A percentile compares a stretch with the other conserved stretches of the same genome.
Conservation (phyloP, 2,888 invertebrate genomes). For the Hirtodrosophila confusa region DNA sequence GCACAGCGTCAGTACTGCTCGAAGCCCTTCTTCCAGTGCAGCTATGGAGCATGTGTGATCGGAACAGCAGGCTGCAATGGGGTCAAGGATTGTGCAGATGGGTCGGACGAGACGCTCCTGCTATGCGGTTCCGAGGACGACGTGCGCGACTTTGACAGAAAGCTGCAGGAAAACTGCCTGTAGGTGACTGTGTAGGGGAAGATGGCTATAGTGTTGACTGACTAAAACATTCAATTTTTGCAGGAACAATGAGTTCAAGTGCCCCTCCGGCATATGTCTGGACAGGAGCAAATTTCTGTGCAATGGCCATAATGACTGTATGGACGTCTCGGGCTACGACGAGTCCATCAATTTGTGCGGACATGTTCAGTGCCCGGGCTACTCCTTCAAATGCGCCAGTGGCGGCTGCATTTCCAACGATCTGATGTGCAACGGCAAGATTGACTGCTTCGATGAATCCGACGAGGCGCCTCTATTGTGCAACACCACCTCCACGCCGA, state of each 20-base stretch:
- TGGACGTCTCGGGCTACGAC: constrained; percentile 57
- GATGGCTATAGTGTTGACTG: background rate
- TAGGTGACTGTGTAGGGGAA: constrained; percentile 31
- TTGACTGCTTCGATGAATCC: constrained; percentile 59
- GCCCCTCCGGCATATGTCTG: constrained; percentile 66
- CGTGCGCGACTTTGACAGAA: constrained; percentile 25
- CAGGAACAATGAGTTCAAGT: constrained; percentile 62
- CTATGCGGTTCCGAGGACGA: constrained; percentile 59
- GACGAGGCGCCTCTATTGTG: constrained; percentile 65
- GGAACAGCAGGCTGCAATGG: constrained; percentile 66
- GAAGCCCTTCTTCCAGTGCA: constrained; percentile 81
- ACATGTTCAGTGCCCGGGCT: constrained; percentile 61
- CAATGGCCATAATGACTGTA: constrained; percentile 65
- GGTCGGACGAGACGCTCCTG: constrained; percentile 62
- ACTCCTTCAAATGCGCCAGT: constrained; percentile 62
- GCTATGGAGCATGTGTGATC: constrained; percentile 78
- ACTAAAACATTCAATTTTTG: background rate
- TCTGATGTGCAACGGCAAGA: constrained; percentile 41
- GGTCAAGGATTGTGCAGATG: constrained; percentile 55
- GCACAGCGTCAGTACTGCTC: constrained; percentile 58
- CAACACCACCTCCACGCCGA: constrained; percentile 51
- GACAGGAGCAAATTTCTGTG: constrained; percentile 53
- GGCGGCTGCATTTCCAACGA: constrained; percentile 56
- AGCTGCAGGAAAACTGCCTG: constrained; percentile 51
- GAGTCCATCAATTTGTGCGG: constrained; percentile 57